Evolutionary conservation across 2,113 vertebrate genomes (phyloP).

Genomic region (Bungarus multicinctus): DNA sequence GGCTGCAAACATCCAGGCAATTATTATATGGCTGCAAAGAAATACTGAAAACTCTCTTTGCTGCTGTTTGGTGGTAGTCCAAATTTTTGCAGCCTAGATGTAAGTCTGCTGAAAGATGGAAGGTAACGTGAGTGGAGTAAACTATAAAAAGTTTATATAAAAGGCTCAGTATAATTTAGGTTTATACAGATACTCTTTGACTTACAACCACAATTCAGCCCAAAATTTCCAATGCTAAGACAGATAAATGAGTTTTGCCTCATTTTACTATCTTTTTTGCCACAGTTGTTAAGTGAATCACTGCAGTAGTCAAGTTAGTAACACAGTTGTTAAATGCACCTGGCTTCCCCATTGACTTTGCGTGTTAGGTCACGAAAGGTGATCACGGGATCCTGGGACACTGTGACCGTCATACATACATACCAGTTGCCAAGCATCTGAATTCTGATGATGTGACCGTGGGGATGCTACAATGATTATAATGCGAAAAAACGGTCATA

Average conservation of each 20-base stretch:
- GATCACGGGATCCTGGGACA: not conserved
- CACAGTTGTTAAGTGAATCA: not conserved
- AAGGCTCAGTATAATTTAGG: not conserved
- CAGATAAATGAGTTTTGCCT: not conserved
- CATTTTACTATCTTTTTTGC: too few relatives aligned
- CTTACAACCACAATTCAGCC: not conserved
- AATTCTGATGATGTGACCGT: not conserved
- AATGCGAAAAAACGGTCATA: not conserved
- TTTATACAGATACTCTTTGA: not conserved
- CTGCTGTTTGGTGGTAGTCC: not conserved
- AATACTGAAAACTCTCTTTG: not conserved
- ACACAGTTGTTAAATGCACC: not conserved
- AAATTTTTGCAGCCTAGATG: not conserved
- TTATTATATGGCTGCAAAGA: not conserved
- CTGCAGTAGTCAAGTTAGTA: not conserved
- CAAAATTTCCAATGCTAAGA: not conserved
- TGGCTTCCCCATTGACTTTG: not conserved
- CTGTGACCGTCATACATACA: not conserved
- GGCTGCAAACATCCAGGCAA: not conserved
- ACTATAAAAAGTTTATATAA: not conserved
- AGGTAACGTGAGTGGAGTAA: not conserved
- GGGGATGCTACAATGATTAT: not conserved
- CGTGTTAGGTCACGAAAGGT: not conserved
- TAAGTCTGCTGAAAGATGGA: not conserved
- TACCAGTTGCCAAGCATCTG: not conserved